phyloP scores from a whole-genome alignment of 2,888 invertebrate species.

The Netelia melanura region DNA sequence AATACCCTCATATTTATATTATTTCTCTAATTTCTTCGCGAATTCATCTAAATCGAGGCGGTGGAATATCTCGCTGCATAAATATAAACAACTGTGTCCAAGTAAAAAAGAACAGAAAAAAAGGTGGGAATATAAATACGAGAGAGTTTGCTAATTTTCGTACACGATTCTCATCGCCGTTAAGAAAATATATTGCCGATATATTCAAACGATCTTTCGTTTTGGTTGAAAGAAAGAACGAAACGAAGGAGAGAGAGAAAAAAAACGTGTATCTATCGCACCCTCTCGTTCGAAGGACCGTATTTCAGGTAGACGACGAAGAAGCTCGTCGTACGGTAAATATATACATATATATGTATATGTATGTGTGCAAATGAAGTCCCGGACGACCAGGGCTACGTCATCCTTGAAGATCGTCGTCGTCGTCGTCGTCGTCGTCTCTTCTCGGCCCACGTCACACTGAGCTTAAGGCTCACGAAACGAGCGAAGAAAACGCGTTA shows the following conservation, averaged over 20 bases:
- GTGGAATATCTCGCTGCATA: background rate
- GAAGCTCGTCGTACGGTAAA: slow-evolving; percentile 35
- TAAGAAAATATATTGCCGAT: slow-evolving; percentile 61
- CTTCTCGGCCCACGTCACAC: slow-evolving; percentile 54
- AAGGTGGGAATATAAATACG: slow-evolving; percentile 21
- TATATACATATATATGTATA: background rate
- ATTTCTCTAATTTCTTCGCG: no score
- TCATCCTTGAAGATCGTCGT: slow-evolving; percentile 64
- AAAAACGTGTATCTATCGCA: slow-evolving; percentile 46
- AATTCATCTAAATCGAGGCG: no score
- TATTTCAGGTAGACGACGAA: slow-evolving; percentile 60
- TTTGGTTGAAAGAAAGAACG: background rate
- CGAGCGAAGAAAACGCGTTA: slow-evolving; percentile 34
- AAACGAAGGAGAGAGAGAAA: slow-evolving; percentile 8
- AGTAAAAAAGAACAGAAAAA: slow-evolving; percentile 10
- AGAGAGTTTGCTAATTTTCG: slow-evolving; percentile 48
- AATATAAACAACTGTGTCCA: background rate
- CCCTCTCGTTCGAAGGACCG: slow-evolving; percentile 21
- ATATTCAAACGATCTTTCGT: slow-evolving; percentile 46
- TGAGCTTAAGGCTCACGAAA: slow-evolving; percentile 8
- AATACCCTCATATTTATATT: background rate
- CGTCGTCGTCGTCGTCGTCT: slow-evolving; percentile 51
- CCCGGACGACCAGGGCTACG: slow-evolving; percentile 50
- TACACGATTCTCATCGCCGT: slow-evolving; percentile 57
- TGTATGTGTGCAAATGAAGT: background rate